A percentile compares a stretch with the other conserved stretches of the same genome.
phyloP scores from a whole-genome alignment of 2,797 vertebrate species.

The Sebastolobus alascanus region DNA sequence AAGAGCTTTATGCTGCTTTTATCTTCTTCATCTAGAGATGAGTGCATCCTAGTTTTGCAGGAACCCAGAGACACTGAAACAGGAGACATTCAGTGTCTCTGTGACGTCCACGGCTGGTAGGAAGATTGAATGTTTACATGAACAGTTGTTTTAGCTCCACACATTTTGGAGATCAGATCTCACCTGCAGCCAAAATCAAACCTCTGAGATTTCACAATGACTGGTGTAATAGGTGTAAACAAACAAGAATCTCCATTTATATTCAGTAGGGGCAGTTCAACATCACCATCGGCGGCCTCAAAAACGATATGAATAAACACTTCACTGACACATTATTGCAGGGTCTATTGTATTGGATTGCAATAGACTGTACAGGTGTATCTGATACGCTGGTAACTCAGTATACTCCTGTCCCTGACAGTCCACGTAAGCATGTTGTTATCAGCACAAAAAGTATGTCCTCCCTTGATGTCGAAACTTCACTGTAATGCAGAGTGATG shows the following conservation, averaged over 20 bases:
- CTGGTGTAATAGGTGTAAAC: background rate
- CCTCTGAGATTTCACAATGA: background rate
- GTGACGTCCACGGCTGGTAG: background rate
- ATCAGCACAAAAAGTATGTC: slow-evolving; percentile 26
- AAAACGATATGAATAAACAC: background rate
- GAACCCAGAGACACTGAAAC: background rate
- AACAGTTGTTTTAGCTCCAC: background rate
- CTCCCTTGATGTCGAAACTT: slow-evolving; percentile 43
- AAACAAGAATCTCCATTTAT: background rate
- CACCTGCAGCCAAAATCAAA: background rate
- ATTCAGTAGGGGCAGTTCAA: background rate
- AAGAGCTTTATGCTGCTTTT: slow-evolving; percentile 7
- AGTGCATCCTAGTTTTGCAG: slow-evolving; percentile 19
- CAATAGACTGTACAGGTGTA: background rate
- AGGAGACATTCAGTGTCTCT: background rate
- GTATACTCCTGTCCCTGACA: slow-evolving; percentile 15
- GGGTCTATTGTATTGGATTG: slow-evolving; percentile 2
- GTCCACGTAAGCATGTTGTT: slow-evolving; percentile 31
- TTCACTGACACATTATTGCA: slow-evolving; percentile 10
- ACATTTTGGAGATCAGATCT: background rate
- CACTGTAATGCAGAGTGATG: slow-evolving; percentile 54
- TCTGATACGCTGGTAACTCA: slow-evolving; percentile 29
- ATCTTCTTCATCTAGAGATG: background rate
- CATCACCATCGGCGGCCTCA: background rate
- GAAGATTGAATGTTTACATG: background rate